Conservation (phyloP, 2,888 invertebrate genomes). For the Drosophila pegasa region DNA sequence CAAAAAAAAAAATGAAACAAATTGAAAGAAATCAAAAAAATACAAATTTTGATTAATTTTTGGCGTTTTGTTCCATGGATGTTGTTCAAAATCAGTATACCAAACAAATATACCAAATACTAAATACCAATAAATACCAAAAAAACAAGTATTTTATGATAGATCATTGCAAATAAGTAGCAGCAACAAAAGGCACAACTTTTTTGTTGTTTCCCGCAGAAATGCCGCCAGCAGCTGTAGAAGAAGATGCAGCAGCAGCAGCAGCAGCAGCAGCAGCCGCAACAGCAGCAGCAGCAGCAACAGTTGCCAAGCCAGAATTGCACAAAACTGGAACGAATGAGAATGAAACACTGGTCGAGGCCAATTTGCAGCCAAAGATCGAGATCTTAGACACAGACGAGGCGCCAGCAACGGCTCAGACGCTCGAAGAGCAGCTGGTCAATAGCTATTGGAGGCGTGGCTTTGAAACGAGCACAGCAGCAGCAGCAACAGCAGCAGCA, state of each 20-base stretch:
- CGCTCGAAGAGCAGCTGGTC: slow-evolving; percentile 91
- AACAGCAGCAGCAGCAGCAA: not conserved
- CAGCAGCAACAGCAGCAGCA: slow-evolving; percentile 9
- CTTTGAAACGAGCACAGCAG: slow-evolving; percentile 85
- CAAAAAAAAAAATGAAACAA: slow-evolving; percentile 30
- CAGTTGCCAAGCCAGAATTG: slow-evolving; percentile 18
- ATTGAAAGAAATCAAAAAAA: slow-evolving; percentile 46
- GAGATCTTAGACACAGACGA: slow-evolving; percentile 48
- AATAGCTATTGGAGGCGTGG: slow-evolving; percentile 92
- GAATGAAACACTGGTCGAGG: slow-evolving; percentile 31
- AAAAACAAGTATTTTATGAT: slow-evolving; percentile 42
- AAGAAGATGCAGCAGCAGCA: slow-evolving; percentile 49
- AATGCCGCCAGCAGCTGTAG: slow-evolving; percentile 41
- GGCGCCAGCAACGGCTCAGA: slow-evolving; percentile 31
- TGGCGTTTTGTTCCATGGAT: slow-evolving; percentile 80
- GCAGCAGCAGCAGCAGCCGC: slow-evolving; percentile 44
- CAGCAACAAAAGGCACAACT: slow-evolving; percentile 70
- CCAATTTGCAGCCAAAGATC: slow-evolving; percentile 44
- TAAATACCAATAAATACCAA: slow-evolving; percentile 31
- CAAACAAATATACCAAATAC: slow-evolving; percentile 55
- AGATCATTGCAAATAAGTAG: slow-evolving; percentile 49
- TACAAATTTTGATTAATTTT: slow-evolving; percentile 71
- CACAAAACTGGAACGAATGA: slow-evolving; percentile 23
- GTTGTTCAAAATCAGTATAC: slow-evolving; percentile 67
- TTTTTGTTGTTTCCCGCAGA: slow-evolving; percentile 75